phyloP scores from a whole-genome alignment of 2,797 vertebrate species.

The Smutsia temminckii region DNA sequence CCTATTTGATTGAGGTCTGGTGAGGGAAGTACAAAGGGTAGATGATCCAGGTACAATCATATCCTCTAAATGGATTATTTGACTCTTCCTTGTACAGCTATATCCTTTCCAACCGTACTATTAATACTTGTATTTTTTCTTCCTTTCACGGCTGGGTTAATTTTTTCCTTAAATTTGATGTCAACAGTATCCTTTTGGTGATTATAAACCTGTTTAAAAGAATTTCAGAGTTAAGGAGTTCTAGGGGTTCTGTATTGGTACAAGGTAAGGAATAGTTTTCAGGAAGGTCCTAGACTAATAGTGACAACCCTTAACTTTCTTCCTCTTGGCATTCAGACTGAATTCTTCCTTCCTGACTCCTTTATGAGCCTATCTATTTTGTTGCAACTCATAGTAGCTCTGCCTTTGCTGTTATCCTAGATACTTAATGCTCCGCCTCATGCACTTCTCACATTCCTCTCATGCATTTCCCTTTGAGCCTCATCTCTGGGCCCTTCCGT shows the following conservation, averaged over 20 bases:
- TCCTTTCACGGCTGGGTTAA: not conserved
- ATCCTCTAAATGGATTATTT: not conserved
- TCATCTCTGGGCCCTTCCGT: not conserved
- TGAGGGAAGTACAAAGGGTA: not conserved
- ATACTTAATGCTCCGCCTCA: not conserved
- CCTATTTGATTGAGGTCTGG: not conserved
- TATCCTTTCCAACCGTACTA: not conserved
- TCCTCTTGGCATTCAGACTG: not conserved
- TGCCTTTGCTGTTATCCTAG: not conserved
- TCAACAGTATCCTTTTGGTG: not conserved
- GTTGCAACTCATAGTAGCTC: not conserved
- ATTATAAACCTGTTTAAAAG: slow-evolving; percentile 8
- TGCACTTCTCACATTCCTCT: not conserved
- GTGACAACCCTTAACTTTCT: not conserved
- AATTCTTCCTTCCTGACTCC: not conserved
- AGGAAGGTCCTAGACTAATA: not conserved
- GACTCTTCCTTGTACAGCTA: not conserved
- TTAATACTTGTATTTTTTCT: not conserved
- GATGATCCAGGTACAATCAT: not conserved
- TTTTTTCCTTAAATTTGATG: not conserved
- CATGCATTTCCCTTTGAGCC: not conserved
- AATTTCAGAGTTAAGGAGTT: slow-evolving; percentile 1
- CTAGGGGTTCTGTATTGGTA: not conserved
- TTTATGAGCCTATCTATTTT: not conserved
- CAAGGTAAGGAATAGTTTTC: not conserved